Evolutionary conservation across 2,888 invertebrate species (phyloP), one percentile per base, ranked within the genome.

Genomic region (Troides aeacus): DNA sequence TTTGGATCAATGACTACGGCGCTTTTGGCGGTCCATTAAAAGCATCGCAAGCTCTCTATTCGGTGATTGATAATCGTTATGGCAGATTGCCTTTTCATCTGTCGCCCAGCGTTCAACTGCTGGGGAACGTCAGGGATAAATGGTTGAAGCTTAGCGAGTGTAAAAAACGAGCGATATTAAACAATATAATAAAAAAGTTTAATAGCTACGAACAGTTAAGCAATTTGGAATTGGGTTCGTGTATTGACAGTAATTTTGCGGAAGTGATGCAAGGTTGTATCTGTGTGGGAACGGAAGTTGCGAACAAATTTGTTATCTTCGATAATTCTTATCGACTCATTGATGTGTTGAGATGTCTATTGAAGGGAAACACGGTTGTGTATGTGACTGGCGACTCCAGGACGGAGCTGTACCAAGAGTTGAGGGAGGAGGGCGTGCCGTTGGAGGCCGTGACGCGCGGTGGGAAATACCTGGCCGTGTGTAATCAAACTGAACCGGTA

Each of bases 1-100:
- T 86, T 6, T 88, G 88, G 88, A 75, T 88, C 3, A 89, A 89
- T 66, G 76, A 76, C 59, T 79, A 76, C 57, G 84, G 78, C 2
- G 74, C 74, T 15, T 83, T 88, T 66, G 74, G 78, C 15, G 85
- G 83, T 0, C 82, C 86, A 0, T 60, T 75, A 0, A 70, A 72
- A 39, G 60, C 79, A 0, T 72, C 75, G 0, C 74, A 74, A 42
- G 74, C 73, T 0, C 66, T 74, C 58, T 76, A 73, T 59, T 64
- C 64, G 46, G 50, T 50, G 64, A 50, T 71, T 60, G 57, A 71
- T 70, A 23, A 64, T 56, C 12, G 59, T 46, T 69, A 30, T 62
- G 57, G 60, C 15, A 58, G 15, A 68, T 6, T 24, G 39, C 64
- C 56, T 4, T 8, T 61, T 1, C 30, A 1, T 21, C 23, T 21